These are phyloP conservation scores for Guaruba guarouba DNA, from an alignment of 2,113 vertebrate genomes.

Conservation along the genomic window DNA sequence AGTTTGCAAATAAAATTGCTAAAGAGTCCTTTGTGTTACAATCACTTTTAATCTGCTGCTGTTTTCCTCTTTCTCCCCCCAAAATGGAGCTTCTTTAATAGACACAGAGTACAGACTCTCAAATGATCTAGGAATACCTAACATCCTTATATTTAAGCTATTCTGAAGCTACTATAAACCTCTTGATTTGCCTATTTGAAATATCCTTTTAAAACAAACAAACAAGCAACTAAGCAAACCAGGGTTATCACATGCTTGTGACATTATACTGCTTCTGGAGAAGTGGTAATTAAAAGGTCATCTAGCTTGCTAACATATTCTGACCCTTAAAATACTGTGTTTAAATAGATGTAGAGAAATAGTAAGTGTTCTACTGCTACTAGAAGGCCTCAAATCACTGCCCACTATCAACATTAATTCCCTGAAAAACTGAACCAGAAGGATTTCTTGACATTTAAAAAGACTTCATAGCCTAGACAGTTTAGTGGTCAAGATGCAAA, in stretches of 20 bases:
- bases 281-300: background rate
- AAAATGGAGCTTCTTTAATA: background rate
- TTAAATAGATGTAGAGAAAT: background rate
- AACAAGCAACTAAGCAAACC: background rate
- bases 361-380: background rate
- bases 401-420: background rate
- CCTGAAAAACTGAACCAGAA: background rate
- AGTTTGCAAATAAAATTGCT: background rate
- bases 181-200: background rate
- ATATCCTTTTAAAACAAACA: accelerated
- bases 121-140: background rate
- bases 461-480: background rate
- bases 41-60: background rate
- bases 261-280: background rate
- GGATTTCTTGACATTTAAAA: background rate
- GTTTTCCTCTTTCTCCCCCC: accelerated
- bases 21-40: background rate
- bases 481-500: background rate
- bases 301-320: background rate
- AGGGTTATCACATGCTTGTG: background rate
- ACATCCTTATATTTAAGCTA: background rate
- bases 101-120: background rate
- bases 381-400: background rate
- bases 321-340: background rate
- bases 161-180: background rate